phyloP scores from a whole-genome alignment of 2,797 vertebrate species.

The Xenopus petersii region DNA sequence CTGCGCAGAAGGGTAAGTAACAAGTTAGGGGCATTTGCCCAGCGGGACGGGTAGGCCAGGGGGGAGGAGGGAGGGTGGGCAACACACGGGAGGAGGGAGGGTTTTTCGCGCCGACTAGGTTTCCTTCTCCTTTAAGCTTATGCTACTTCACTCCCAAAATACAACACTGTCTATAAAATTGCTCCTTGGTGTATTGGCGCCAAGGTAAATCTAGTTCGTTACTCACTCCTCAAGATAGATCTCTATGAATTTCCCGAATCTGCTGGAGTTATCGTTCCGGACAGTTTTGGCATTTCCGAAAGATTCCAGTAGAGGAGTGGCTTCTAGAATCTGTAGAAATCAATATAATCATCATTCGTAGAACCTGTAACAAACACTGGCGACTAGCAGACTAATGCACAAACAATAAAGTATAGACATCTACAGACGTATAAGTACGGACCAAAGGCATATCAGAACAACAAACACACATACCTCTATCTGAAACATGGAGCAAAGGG shows the following conservation, averaged over 20 bases:
- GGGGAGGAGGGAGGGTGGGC: no score
- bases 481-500: conserved; percentile 62
- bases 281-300: conserved; percentile 99
- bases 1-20: no score
- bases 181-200: no score
- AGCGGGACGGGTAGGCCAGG: no score
- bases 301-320: conserved; percentile 93
- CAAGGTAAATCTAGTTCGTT: background rate
- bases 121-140: no score
- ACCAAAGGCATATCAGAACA: no score
- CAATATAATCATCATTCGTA: background rate
- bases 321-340: conserved; percentile 85
- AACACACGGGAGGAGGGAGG: no score
- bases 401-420: background rate
- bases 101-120: no score
- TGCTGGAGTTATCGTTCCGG: conserved; percentile 95
- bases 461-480: conserved; percentile 75
- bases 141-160: no score
- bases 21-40: no score
- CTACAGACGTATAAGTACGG: background rate
- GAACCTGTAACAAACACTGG: background rate
- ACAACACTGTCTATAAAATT: no score
- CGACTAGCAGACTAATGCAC: background rate
- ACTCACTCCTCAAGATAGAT: conserved; percentile 96
- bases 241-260: conserved; percentile 96